These are phyloP conservation scores for Macropis europaea DNA, from an alignment of 2,888 invertebrate genomes.

Conservation along the genomic window DNA sequence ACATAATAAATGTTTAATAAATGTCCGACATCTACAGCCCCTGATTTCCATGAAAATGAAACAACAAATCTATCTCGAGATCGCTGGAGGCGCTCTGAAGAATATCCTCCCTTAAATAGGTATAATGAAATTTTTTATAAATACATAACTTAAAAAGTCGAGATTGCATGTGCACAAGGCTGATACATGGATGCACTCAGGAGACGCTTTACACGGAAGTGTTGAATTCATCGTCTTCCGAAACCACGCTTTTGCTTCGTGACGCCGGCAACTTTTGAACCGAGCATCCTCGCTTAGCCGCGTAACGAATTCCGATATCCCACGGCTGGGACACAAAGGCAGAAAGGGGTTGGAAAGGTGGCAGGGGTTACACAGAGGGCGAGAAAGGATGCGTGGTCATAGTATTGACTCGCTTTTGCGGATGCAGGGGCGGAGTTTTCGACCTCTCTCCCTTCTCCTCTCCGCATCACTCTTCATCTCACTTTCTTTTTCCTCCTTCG, in stretches of 20 bases:
- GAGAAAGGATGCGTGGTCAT: conserved; percentile 54
- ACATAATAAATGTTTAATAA: too few relatives aligned
- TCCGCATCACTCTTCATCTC: conserved; percentile 13
- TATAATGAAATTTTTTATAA: too few relatives aligned
- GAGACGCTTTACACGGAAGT: too few relatives aligned
- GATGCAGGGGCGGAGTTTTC: conserved; percentile 78
- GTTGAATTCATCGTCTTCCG: neutral
- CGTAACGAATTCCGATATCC: conserved; percentile 63
- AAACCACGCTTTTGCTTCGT: conserved; percentile 46
- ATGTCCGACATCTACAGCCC: too few relatives aligned
- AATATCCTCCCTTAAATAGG: too few relatives aligned
- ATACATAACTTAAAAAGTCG: too few relatives aligned
- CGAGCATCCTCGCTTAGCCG: conserved; percentile 23
- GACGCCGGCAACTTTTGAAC: conserved; percentile 33
- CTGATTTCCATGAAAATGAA: too few relatives aligned
- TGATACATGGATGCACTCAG: too few relatives aligned
- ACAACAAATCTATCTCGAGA: too few relatives aligned
- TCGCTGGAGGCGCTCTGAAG: too few relatives aligned
- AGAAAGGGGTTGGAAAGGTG: conserved; percentile 37
- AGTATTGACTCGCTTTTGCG: conserved; percentile 78
- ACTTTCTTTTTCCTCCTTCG: conserved; percentile 34
- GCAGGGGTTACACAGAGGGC: conserved; percentile 42
- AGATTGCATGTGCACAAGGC: too few relatives aligned
- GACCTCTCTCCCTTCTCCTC: conserved; percentile 58
- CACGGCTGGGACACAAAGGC: conserved; percentile 12